Percentiles rank a stretch among this genome's conserved stretches.
Evolutionary conservation across 2,113 vertebrate genomes (phyloP).

Genomic region (Elachura formosa): DNA sequence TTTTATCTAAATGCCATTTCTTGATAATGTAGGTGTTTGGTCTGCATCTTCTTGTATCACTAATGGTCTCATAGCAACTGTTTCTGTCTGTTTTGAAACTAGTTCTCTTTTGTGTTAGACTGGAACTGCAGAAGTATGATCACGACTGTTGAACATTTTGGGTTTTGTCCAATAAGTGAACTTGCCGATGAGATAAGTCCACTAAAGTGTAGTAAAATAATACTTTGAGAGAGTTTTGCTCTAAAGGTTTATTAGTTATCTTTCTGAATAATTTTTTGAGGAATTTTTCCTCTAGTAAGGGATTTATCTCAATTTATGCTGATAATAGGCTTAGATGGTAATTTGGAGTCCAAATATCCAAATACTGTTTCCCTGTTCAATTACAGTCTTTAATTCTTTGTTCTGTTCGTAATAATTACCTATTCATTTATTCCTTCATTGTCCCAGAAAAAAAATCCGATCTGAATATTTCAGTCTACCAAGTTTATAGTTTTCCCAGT

Average conservation of each 20-base stretch:
- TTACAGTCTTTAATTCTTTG: not conserved
- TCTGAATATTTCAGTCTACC: not conserved
- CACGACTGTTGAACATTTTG: not conserved
- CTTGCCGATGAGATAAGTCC: not conserved
- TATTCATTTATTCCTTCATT: not conserved
- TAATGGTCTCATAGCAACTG: conserved; percentile 49
- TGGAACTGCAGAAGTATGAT: not conserved
- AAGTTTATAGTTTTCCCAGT: not conserved
- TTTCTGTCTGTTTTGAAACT: not conserved
- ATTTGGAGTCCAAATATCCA: not conserved
- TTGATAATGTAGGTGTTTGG: conserved; percentile 34
- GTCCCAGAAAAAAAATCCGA: not conserved
- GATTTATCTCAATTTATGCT: conserved; percentile 16
- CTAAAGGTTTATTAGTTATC: not conserved
- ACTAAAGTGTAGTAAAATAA: not conserved
- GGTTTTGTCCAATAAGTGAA: not conserved
- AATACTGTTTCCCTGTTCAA: not conserved
- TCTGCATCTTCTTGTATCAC: not conserved
- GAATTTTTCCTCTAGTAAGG: not conserved
- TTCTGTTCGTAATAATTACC: not conserved
- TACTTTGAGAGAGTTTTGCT: not conserved
- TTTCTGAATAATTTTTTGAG: conserved; percentile 6
- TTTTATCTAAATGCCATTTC: conserved; percentile 31
- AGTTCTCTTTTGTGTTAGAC: not conserved
- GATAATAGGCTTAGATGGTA: not conserved